Evolutionary conservation across 2,113 vertebrate species (phyloP).

Genomic region (Notothenia rossii): DNA sequence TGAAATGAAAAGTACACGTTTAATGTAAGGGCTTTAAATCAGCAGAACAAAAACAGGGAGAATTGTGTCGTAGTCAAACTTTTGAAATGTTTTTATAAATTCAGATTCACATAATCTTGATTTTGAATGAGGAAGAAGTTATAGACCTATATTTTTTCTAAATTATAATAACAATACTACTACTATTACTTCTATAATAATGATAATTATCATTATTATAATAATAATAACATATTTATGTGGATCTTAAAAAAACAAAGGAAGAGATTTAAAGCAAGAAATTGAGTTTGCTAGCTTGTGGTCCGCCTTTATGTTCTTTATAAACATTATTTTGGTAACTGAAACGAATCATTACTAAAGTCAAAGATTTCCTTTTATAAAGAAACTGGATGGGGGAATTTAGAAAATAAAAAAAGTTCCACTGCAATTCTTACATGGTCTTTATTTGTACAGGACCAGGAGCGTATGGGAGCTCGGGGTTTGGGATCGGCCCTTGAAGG

Average conservation of each 20-base stretch:
- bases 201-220: no score
- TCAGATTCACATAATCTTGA: background rate
- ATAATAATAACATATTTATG: no score
- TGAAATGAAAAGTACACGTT: no score
- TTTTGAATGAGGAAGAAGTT: background rate
- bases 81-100: background rate
- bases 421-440: no score
- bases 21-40: no score
- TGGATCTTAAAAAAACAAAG: no score
- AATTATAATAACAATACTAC: no score
- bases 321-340: background rate
- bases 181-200: no score
- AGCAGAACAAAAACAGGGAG: background rate
- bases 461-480: rapidly evolving
- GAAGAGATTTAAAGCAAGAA: no score
- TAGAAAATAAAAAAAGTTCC: background rate
- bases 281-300: no score
- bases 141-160: background rate
- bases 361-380: background rate
- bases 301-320: no score
- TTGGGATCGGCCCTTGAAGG: slow-evolving; percentile 46
- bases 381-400: background rate
- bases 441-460: background rate
- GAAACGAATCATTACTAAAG: background rate
- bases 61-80: background rate